Base-by-base conservation (phyloP, 2,113 vertebrate species). In the Equus przewalskii region DNA sequence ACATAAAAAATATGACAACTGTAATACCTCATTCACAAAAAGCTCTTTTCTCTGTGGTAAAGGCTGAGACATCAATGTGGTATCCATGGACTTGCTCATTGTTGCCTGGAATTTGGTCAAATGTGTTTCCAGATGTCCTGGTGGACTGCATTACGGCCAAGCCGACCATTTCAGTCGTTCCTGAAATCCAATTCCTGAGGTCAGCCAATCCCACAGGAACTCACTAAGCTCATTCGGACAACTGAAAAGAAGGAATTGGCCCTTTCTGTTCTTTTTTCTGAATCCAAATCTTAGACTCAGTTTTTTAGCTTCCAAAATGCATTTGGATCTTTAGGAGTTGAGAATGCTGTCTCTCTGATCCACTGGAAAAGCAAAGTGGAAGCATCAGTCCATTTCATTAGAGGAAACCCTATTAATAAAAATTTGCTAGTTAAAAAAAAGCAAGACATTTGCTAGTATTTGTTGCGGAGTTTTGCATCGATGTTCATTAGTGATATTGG, bases 321-420 rank as follows among this genome's bases (percentile, higher is more conserved):
- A 91, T 87, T 91, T 67, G 15, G 76, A 30, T 93, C 46, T 72
- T 60, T 19, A 85, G 56, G 30, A 95, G n/a, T 22, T 82, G 21
- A 93, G 60, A 94, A 70, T 89, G 62, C 36, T 85, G 46, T 76
- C 91, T 89, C 60, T 89, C 79, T 91, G 46, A 78, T 44, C 36
- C 44, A 84, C 79, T 58, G 22, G 65, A 82, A 81, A 94, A 70
- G n/a, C 72, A 80, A 89, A n/a, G n/a, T 82, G 4, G 54, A 94
- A 82, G 54, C 24, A 76, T 65, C 36, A 76, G 1, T 22, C 65
- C 54, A 70, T 92, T 86, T 65, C 62, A 79, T 62, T 85, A 22
- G 33, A 85, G 5, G 73, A 95, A 96, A 70, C 18, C 5, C 36
- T 75, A 21, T 24, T 49, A 79, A 94, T 51, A 76, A 94, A 94